Conservation (phyloP, 2,797 vertebrate species). For the Schizopygopsis pylzovi region DNA sequence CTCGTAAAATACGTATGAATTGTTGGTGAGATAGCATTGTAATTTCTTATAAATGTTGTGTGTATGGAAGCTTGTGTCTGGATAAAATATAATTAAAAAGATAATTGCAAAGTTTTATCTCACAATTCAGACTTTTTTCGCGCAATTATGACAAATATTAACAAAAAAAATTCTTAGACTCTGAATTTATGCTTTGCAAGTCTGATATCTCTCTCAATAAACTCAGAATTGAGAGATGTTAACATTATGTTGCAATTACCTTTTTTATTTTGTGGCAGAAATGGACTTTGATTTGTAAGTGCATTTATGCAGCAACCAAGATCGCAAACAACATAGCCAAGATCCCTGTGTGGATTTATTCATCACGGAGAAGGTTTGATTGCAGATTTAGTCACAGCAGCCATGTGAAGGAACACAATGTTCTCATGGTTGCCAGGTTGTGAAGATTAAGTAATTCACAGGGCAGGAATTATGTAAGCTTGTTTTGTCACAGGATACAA, state of each 20-base stretch:
- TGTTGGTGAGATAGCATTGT: no score
- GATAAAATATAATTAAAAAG: background rate
- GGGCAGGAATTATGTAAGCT: background rate
- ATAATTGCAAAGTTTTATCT: background rate
- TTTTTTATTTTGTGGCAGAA: background rate
- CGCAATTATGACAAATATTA: background rate
- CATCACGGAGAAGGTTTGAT: background rate
- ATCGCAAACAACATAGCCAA: background rate
- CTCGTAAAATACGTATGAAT: no score
- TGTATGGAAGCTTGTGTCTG: background rate
- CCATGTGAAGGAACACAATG: background rate
- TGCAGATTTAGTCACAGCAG: background rate
- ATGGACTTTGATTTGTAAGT: background rate
- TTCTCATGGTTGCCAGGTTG: constrained; percentile 7
- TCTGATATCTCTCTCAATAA: background rate
- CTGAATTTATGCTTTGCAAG: background rate
- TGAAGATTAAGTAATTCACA: background rate
- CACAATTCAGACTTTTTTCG: background rate
- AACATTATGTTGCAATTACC: background rate
- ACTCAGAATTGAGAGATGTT: background rate
- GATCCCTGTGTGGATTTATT: background rate
- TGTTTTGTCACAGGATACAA: background rate
- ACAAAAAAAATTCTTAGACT: background rate
- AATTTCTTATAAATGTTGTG: background rate
- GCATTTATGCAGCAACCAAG: background rate